A percentile compares a stretch with the other conserved stretches of the same genome.
These are phyloP conservation scores for Cephus cinctus DNA, from an alignment of 1,140 invertebrate genomes.

Conservation along the genomic window DNA sequence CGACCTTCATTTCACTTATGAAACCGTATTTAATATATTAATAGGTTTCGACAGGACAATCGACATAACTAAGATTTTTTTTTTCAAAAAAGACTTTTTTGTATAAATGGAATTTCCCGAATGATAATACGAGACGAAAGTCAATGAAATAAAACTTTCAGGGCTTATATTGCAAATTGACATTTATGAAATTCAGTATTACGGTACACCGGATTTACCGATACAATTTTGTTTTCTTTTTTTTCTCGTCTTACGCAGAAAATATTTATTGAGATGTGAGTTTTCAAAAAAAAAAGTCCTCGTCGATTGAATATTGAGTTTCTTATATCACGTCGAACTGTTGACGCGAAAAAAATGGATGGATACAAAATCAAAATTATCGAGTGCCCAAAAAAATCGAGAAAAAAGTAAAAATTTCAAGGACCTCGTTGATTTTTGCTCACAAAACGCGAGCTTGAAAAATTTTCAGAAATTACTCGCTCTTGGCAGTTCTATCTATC, in stretches of 20 bases:
- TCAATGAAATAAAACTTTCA: slow-evolving; percentile 7
- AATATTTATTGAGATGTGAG: background rate
- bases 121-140: background rate
- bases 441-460: too few relatives aligned
- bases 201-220: background rate
- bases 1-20: too few relatives aligned
- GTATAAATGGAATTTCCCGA: too few relatives aligned
- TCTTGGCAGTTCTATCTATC: slow-evolving; percentile 31
- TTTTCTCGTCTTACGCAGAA: background rate
- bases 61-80: slow-evolving; percentile 8
- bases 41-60: too few relatives aligned
- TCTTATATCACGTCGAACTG: too few relatives aligned
- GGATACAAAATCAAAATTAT: too few relatives aligned
- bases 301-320: too few relatives aligned
- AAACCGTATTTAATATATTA: too few relatives aligned
- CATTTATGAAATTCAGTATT: background rate
- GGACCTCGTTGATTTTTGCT: too few relatives aligned
- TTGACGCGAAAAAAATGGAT: too few relatives aligned
- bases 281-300: background rate
- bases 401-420: too few relatives aligned
- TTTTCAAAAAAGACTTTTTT: background rate
- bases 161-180: slow-evolving; percentile 1
- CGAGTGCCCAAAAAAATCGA: too few relatives aligned
- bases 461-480: slow-evolving; percentile 34
- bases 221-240: background rate